These are phyloP conservation scores for Sclerurus mexicanus DNA, from an alignment of 2,113 vertebrate species.

Conservation along the genomic window DNA sequence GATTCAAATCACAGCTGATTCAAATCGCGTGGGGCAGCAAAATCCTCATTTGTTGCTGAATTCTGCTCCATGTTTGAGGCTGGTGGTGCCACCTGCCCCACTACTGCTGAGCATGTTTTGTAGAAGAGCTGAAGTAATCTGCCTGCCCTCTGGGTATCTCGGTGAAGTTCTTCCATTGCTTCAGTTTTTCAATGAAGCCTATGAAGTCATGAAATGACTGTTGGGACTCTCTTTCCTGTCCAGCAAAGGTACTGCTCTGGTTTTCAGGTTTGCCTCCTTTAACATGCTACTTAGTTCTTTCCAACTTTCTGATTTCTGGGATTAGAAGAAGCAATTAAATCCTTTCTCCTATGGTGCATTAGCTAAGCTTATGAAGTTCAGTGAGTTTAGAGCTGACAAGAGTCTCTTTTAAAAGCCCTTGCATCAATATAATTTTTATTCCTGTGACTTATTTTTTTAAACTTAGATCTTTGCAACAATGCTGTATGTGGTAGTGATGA, in stretches of 20 bases:
- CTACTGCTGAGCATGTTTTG: background rate
- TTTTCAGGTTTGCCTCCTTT: background rate
- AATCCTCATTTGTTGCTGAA: background rate
- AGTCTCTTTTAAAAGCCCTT: background rate
- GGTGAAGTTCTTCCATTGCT: background rate
- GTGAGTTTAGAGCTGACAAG: background rate
- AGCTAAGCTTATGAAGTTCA: background rate
- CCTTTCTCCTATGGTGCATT: background rate
- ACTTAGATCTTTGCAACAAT: background rate
- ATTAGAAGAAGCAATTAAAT: background rate
- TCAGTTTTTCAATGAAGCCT: background rate
- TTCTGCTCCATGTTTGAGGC: background rate
- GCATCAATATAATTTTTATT: conserved; percentile 1
- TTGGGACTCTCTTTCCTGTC: background rate
- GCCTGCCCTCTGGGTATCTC: background rate
- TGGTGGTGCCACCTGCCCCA: background rate
- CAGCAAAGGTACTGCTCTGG: background rate
- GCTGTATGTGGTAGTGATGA: background rate
- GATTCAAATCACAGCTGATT: background rate
- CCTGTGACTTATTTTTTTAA: background rate
- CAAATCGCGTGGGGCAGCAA: background rate
- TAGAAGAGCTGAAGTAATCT: background rate
- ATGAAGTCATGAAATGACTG: background rate
- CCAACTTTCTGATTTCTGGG: background rate
- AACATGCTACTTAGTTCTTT: background rate